Evolutionary conservation across 2,113 vertebrate species (phyloP).

Genomic region (Osmerus mordax): DNA sequence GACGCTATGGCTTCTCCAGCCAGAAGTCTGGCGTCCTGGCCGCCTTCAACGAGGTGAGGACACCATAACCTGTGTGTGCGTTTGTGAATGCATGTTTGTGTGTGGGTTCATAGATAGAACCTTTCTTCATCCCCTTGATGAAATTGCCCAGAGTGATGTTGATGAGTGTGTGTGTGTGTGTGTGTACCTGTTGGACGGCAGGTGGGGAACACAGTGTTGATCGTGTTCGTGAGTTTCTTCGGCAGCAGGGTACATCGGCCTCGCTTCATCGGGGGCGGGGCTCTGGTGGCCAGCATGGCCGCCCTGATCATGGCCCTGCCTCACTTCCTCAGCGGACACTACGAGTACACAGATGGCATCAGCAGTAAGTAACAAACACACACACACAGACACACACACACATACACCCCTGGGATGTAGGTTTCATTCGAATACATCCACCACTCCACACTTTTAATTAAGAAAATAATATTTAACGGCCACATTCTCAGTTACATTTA

Average conservation of each 20-base stretch:
- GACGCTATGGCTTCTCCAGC: constrained; percentile 88
- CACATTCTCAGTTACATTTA: not conserved
- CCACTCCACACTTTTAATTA: too few relatives aligned
- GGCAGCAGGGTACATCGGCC: constrained; percentile 90
- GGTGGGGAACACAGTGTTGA: constrained; percentile 90
- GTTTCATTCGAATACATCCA: not conserved
- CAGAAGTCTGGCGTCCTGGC: constrained; percentile 85
- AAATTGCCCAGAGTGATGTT: not conserved
- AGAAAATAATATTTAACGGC: not conserved
- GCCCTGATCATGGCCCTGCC: constrained; percentile 83
- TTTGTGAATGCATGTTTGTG: not conserved
- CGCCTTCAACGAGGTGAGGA: constrained; percentile 86
- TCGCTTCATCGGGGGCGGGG: constrained; percentile 83
- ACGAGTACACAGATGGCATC: constrained; percentile 64
- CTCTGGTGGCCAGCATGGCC: constrained; percentile 79
- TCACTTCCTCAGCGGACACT: constrained; percentile 80
- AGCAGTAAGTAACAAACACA: constrained; percentile 68
- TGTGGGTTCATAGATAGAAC: constrained; percentile 49
- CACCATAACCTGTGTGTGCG: not conserved
- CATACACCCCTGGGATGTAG: not conserved
- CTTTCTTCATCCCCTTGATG: too few relatives aligned
- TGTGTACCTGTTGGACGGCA: constrained; percentile 51
- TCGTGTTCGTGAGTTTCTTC: constrained; percentile 90
- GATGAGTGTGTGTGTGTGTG: not conserved
- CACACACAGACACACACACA: not conserved